These are phyloP conservation scores for Theristus sp. DNA, from an alignment of 2,888 invertebrate genomes.

Conservation along the genomic window DNA sequence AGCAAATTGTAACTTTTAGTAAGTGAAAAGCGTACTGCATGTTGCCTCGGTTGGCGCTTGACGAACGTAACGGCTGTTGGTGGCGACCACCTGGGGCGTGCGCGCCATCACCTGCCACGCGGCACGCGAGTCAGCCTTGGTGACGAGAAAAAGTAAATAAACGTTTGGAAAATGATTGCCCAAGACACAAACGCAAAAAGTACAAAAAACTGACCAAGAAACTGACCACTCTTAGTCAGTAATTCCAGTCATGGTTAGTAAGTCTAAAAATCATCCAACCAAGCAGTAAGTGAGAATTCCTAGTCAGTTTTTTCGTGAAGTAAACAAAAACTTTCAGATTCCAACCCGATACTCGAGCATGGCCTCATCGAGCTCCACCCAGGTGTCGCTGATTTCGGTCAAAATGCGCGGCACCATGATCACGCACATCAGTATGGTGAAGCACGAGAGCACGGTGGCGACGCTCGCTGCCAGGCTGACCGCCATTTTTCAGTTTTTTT, in stretches of 20 bases:
- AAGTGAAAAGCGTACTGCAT: too few species aligned
- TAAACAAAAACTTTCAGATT: background rate
- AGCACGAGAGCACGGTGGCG: background rate
- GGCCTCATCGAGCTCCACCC: background rate
- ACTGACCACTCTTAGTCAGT: too few species aligned
- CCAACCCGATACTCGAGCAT: background rate
- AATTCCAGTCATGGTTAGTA: too few species aligned
- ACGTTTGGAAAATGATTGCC: background rate
- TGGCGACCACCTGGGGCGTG: too few species aligned
- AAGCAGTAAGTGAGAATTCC: background rate
- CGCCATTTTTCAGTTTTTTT: too few species aligned
- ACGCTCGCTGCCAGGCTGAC: background rate
- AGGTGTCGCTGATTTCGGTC: background rate
- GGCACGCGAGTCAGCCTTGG: too few species aligned
- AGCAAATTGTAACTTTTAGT: background rate
- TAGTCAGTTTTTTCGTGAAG: background rate
- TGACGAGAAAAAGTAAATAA: too few species aligned
- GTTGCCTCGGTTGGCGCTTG: too few species aligned
- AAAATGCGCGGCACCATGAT: background rate
- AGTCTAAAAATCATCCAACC: too few species aligned
- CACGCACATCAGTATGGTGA: background rate
- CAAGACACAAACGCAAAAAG: background rate
- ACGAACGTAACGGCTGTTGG: too few species aligned
- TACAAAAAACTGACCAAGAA: background rate
- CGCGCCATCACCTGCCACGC: too few species aligned